These are phyloP conservation scores for Myiagra hebetior DNA, from an alignment of 2,113 vertebrate species.

Conservation along the genomic window DNA sequence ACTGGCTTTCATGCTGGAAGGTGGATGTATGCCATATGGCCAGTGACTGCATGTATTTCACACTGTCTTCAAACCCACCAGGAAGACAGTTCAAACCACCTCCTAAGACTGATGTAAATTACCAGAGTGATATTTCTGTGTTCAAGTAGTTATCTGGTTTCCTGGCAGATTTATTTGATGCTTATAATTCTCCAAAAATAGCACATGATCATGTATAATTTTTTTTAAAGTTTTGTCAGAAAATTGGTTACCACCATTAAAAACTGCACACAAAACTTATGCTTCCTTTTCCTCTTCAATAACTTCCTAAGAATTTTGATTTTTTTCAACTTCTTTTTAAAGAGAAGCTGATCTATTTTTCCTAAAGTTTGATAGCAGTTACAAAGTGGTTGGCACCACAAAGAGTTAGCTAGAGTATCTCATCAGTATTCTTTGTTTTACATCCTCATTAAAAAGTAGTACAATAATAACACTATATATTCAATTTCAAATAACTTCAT, in stretches of 20 bases:
- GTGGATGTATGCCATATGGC: neutral
- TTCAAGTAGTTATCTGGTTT: neutral
- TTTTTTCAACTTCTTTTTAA: neutral
- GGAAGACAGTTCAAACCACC: neutral
- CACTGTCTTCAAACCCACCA: neutral
- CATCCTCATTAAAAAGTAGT: neutral
- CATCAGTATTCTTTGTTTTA: neutral
- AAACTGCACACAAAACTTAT: neutral
- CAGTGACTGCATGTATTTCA: neutral
- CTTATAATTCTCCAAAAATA: neutral
- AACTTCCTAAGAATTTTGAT: neutral
- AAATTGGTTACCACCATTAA: neutral
- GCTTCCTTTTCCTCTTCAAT: neutral
- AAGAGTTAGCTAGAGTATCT: neutral
- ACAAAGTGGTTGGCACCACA: neutral
- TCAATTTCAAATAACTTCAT: neutral
- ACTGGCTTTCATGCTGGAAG: neutral
- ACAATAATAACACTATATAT: neutral
- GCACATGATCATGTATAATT: neutral
- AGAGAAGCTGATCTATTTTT: neutral
- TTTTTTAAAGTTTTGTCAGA: neutral
- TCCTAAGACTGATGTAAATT: neutral
- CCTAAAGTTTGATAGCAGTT: neutral
- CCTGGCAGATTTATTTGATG: neutral
- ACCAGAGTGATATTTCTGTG: neutral